Percentiles rank a stretch among this genome's conserved stretches.
Conservation (phyloP, 2,797 vertebrate genomes). For the Muraenolepis orangiensis region DNA sequence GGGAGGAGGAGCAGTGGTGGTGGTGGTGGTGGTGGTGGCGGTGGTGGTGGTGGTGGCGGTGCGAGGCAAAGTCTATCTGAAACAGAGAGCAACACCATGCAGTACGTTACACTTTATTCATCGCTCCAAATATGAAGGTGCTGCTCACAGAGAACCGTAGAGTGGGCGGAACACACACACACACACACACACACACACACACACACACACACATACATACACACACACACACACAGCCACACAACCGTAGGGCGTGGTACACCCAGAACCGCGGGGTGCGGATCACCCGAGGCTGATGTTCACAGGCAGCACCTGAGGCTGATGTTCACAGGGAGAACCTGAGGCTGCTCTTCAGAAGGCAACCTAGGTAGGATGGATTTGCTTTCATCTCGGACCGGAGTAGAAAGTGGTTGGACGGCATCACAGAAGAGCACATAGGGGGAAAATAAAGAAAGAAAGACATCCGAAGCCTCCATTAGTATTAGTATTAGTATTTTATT, state of each 20-base stretch:
- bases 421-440: background rate
- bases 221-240: too few species aligned
- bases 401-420: background rate
- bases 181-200: too few species aligned
- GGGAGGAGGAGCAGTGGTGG: too few species aligned
- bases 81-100: constrained; percentile 32
- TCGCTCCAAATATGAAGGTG: background rate
- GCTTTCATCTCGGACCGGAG: background rate
- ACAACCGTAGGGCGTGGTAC: background rate
- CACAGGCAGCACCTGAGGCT: background rate
- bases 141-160: background rate
- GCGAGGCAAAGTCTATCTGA: constrained; percentile 68
- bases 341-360: background rate
- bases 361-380: background rate
- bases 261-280: background rate
- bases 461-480: background rate
- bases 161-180: too few species aligned
- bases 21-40: too few species aligned
- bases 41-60: constrained; percentile 3
- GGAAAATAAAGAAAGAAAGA: background rate
- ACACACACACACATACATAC: too few species aligned
- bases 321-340: background rate
- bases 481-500: too few species aligned
- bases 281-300: too few species aligned
- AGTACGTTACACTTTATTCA: background rate